phyloP scores from a whole-genome alignment of 2,888 invertebrate genomes.

The Xanthia togata region DNA sequence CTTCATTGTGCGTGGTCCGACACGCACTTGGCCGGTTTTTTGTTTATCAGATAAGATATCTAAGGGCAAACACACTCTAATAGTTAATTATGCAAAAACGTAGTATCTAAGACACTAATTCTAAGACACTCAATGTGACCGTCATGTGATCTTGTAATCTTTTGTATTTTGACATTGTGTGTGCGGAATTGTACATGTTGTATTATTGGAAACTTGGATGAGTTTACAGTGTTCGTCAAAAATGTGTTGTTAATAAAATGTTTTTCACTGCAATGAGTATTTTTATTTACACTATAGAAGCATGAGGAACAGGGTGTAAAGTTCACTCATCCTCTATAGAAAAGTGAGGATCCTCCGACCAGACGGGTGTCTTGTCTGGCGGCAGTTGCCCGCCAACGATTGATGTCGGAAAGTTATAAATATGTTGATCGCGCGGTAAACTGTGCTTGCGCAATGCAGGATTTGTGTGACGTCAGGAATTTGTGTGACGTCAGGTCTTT shows the following conservation, averaged over 20 bases:
- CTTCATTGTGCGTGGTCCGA: too few species aligned
- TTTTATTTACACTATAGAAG: constrained; percentile 5
- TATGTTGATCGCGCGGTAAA: too few species aligned
- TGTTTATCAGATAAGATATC: constrained; percentile 20
- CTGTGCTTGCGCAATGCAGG: too few species aligned
- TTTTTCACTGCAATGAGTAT: constrained; percentile 37
- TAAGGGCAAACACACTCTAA: neutral
- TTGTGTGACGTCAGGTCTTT: too few species aligned
- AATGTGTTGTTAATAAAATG: constrained; percentile 52
- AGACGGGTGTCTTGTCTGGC: too few species aligned
- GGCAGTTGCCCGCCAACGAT: too few species aligned
- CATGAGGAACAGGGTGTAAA: too few species aligned
- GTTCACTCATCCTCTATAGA: too few species aligned
- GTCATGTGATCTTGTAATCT: constrained; percentile 39
- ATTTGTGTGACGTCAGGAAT: too few species aligned
- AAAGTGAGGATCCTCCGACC: too few species aligned
- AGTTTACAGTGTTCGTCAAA: constrained; percentile 34
- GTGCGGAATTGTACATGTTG: constrained; percentile 45
- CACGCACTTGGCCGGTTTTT: too few species aligned
- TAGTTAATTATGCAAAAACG: constrained; percentile 18
- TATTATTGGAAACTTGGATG: constrained; percentile 13
- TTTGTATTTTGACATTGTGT: constrained; percentile 23
- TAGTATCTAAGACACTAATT: constrained; percentile 16
- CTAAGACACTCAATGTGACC: constrained; percentile 42
- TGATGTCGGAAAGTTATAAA: too few species aligned